Base-by-base conservation (phyloP, 2,888 invertebrate species). In the Lasiommata megera region DNA sequence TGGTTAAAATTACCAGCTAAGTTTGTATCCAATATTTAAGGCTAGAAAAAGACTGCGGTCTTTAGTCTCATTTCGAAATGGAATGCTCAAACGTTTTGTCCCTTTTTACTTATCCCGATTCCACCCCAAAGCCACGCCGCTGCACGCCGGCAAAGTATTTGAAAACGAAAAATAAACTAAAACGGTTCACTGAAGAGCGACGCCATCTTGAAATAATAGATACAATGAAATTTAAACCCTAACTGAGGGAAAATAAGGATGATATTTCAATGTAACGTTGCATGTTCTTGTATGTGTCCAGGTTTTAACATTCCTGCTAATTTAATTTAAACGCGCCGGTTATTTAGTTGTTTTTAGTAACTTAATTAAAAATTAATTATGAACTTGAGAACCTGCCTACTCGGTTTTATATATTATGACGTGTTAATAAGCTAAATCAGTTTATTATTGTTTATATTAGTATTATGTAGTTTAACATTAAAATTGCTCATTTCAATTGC, bases 151-250 rank as follows among this genome's bases (percentile, higher is more conserved):
- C 63, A 60, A 64, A 68, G 72, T 78, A 79, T 82, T 85, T 79
- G 77, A 82, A 83, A 78, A 79, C 77, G 74, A 80, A 85, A 86
- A 85, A 80, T 72, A 73, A 80, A 82, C 70, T 67, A 80, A 80
- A 79, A 79, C 73, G 73, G 69, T 31, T 5, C 7, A 11, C 52
- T 41, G 41, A 41, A 73, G 78, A 80, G 78, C 75, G 70, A 70
- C 70, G 83, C 84, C 85, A 85, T 85, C 68, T 84, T 84, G 78
- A 55, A 72, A 70, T 66, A 58, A 58, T 58, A 60, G 54, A 16
- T 8, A 63, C 61, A 65, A 58, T 55, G 46, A 58, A 41, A 68
- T 56, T 64, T 66, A 61, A 52, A 63, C 64, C 65, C 60, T 64
- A 65, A 52, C 47, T 29, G 37, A 29, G 38, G 17, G 1, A 1